Conservation (phyloP, 2,113 vertebrate species). For the Montifringilla adamsi region DNA sequence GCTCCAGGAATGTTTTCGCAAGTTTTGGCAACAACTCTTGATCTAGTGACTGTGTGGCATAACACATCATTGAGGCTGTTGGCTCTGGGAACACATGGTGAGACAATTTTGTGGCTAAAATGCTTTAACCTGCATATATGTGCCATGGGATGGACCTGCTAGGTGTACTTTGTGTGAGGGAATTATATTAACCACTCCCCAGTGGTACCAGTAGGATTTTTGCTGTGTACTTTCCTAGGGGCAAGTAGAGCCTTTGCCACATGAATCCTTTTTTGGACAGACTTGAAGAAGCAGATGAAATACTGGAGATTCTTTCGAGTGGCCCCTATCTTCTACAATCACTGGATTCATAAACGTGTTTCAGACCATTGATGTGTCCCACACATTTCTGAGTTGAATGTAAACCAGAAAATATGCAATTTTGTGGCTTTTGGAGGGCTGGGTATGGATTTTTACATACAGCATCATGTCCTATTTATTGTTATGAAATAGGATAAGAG, state of each 20-base stretch:
- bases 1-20: conserved; percentile 8
- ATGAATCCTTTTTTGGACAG: neutral
- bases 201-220: neutral
- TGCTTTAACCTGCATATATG: neutral
- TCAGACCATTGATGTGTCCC: neutral
- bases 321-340: neutral
- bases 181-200: neutral
- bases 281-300: neutral
- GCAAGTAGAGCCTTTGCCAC: neutral
- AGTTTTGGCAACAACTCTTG: conserved; percentile 23
- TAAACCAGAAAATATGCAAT: neutral
- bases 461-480: neutral
- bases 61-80: neutral
- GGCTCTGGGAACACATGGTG: neutral
- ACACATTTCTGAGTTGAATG: neutral
- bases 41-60: conserved; percentile 51
- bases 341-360: neutral
- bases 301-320: neutral
- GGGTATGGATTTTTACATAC: neutral
- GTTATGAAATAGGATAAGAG: neutral
- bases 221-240: neutral
- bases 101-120: conserved; percentile 2
- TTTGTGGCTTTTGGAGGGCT: neutral
- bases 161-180: neutral
- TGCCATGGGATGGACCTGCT: neutral